A percentile compares a stretch with the other conserved stretches of the same genome.
Evolutionary conservation across 1,140 invertebrate genomes (phyloP).

Genomic region (Scaptomyza pallida): DNA sequence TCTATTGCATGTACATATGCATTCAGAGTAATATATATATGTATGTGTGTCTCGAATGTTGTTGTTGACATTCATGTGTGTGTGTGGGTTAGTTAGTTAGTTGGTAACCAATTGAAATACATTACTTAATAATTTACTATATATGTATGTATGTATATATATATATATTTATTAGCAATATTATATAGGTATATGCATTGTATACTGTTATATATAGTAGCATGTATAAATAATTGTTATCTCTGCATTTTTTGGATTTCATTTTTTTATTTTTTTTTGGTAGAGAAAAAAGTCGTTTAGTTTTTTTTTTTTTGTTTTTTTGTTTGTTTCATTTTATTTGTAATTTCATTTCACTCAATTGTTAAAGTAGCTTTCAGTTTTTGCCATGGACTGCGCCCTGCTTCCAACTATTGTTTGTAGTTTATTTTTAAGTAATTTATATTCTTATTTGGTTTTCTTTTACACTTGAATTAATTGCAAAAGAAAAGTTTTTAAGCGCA

Average conservation of each 20-base stretch:
- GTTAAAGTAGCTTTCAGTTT: conserved; percentile 72
- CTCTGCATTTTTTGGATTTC: conserved; percentile 14
- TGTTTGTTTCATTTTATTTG: conserved; percentile 71
- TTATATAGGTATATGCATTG: conserved; percentile 3
- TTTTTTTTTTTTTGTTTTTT: conserved; percentile 58
- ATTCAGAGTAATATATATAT: conserved; percentile 19
- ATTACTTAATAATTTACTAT: conserved; percentile 30
- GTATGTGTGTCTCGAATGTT: conserved; percentile 32
- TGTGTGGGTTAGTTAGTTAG: conserved; percentile 5
- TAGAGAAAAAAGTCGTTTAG: conserved; percentile 69
- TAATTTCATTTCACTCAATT: conserved; percentile 74
- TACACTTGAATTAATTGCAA: conserved; percentile 55
- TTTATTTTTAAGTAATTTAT: conserved; percentile 15
- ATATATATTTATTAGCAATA: conserved; percentile 30
- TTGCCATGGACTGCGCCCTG: conserved; percentile 75
- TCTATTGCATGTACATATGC: conserved; percentile 5
- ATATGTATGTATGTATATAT: conserved; percentile 32
- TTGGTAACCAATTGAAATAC: conserved; percentile 37
- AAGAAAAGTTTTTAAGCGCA: conserved; percentile 76
- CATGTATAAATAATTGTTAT: conserved; percentile 18
- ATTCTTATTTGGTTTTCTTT: conserved; percentile 18
- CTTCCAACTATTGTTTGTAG: conserved; percentile 63
- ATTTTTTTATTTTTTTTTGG: conserved; percentile 16
- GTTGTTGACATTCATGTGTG: not conserved
- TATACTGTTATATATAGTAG: not conserved